Conservation (phyloP, 2,797 vertebrate genomes). For the Synaphobranchus kaupii region DNA sequence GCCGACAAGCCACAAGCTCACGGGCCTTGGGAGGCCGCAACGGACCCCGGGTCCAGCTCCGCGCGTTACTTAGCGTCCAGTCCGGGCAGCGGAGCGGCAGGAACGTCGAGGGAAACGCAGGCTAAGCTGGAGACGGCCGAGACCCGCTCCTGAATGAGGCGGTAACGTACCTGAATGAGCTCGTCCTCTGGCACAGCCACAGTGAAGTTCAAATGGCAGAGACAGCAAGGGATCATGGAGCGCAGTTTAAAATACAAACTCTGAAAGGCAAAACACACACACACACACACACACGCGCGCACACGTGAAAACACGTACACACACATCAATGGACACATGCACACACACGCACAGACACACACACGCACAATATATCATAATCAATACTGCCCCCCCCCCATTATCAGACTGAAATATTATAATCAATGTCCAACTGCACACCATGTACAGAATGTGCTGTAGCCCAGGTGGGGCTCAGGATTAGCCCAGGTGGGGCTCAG, state of each 20-base stretch:
- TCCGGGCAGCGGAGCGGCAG: neutral
- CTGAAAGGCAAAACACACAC: conserved; percentile 60
- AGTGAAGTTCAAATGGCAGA: conserved; percentile 95
- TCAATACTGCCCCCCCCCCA: too few species aligned
- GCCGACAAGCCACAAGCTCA: neutral
- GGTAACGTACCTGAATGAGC: conserved; percentile 85
- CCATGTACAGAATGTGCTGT: too few species aligned
- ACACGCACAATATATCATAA: neutral
- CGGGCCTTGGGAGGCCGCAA: too few species aligned
- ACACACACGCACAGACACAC: conserved; percentile 36
- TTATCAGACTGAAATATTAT: too few species aligned
- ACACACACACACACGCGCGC: neutral
- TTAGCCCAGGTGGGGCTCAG: too few species aligned
- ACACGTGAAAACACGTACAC: neutral
- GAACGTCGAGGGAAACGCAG: neutral
- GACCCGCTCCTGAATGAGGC: too few species aligned
- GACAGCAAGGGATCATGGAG: conserved; percentile 95
- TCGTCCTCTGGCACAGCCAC: conserved; percentile 97
- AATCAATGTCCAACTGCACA: too few species aligned
- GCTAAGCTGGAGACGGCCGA: neutral
- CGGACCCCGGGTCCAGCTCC: neutral
- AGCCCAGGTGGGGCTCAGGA: too few species aligned
- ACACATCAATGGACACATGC: neutral
- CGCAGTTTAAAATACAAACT: conserved; percentile 97
- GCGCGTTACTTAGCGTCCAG: neutral